Evolutionary conservation across 2,888 invertebrate genomes (phyloP), one percentile per base, ranked within the genome.

Genomic region (Lypha dubia): DNA sequence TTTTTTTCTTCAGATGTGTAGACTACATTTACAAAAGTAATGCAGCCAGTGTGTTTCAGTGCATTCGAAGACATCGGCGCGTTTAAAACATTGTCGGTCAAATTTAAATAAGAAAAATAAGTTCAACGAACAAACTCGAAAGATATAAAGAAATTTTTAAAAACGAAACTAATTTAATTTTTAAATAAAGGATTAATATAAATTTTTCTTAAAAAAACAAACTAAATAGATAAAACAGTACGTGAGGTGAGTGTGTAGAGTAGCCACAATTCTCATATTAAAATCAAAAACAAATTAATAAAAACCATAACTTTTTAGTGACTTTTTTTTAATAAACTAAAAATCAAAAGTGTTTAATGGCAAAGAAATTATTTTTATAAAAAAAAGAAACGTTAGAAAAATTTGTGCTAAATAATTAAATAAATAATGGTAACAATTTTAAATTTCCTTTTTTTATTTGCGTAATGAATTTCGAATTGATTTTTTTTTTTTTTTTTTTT

Each of bases 11-110:
- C 38, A 68, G 28, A 76, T 49, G 46, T 63, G 17, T 70, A 63
- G 86, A 85, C 88, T 89, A 90, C 88, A 89, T 90, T 88, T 89
- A 89, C 88, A 86, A 88, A 63, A 88, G 83, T 86, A 87, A 86
- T 89, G 91, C 90, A 90, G 89, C 89, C 90, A 89, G 88, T 88
- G 88, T 88, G 88, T 88, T 89, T 90, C 90, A 90, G 90, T 90
- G 89, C 90, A 90, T 88, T 89, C 88, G 87, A 87, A 89, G 87
- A 88, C 89, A 88, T 90, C 88, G 89, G 85, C 87, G 87, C 84
- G 89, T 83, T 84, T 86, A 80, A 87, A 86, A 86, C 88, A 87
- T 56, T 74, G 58, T n/a, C 83, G 83, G 83, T 62, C 62, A 38
- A 73, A 60, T 56, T 74, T 22, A 51, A 67, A 56, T 22, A 9